These are phyloP conservation scores for Wasmannia auropunctata DNA, from an alignment of 1,140 invertebrate genomes.

Conservation along the genomic window DNA sequence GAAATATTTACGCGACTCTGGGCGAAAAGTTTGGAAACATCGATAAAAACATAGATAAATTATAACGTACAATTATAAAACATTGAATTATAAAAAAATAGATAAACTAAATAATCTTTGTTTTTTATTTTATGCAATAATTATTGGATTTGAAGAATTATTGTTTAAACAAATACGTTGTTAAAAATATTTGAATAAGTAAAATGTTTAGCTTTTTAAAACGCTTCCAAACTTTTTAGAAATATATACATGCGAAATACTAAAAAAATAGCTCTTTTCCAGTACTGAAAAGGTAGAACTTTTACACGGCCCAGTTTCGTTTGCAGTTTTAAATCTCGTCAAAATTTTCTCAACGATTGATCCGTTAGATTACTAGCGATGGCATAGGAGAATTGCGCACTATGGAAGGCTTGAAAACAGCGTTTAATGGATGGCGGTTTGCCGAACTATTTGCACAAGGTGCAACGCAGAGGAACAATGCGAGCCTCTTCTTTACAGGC, in stretches of 20 bases:
- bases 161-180: no score
- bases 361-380: neutral
- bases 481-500: constrained; percentile 34
- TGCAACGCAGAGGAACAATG: constrained; percentile 54
- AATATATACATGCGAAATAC: no score
- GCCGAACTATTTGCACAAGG: constrained; percentile 67
- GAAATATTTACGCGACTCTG: neutral
- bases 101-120: no score
- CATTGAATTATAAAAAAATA: no score
- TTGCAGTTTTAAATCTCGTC: constrained; percentile 3
- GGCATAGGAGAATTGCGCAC: neutral
- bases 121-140: no score
- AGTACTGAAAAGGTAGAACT: neutral
- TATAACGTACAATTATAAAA: no score
- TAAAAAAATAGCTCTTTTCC: neutral
- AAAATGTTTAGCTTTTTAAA: no score
- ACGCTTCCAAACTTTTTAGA: no score
- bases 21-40: no score
- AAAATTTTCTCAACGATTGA: neutral
- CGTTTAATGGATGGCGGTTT: constrained; percentile 67
- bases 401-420: constrained; percentile 54
- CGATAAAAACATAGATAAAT: no score
- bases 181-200: no score
- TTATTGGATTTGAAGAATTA: no score
- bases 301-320: neutral